phyloP scores from a whole-genome alignment of 2,888 invertebrate species.

The Hesperia comma region DNA sequence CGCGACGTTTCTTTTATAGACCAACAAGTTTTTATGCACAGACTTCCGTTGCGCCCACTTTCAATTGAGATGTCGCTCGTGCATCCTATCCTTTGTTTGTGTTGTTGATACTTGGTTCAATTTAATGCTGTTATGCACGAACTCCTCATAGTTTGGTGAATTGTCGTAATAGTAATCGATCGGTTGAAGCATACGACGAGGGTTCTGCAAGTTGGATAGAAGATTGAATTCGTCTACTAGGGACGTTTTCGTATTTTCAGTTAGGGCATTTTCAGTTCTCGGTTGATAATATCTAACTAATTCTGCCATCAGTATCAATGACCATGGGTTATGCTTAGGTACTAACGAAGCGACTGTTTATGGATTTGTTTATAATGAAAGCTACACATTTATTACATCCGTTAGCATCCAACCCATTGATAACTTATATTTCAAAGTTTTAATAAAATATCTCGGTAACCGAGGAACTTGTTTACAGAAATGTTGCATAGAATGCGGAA shows the following conservation, averaged over 20 bases:
- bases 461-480: neutral
- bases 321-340: no score
- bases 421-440: neutral
- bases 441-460: neutral
- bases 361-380: no score
- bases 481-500: conserved; percentile 18
- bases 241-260: no score
- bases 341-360: no score
- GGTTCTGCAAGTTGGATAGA: no score
- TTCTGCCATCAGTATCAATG: no score
- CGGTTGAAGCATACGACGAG: neutral
- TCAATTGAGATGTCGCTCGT: conserved; percentile 35
- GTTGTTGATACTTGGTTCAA: conserved; percentile 6
- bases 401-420: neutral
- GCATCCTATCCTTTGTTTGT: conserved; percentile 33
- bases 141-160: neutral
- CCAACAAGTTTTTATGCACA: conserved; percentile 30
- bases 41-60: conserved; percentile 37
- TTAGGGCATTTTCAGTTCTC: no score
- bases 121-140: conserved; percentile 17
- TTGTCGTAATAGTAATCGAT: neutral
- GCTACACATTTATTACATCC: no score
- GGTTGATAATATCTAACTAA: no score
- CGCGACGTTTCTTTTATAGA: conserved; percentile 31
- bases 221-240: no score